Evolutionary conservation across 2,113 vertebrate genomes (phyloP), one percentile per base, ranked within the genome.

Genomic region (Seriola quinqueradiata): DNA sequence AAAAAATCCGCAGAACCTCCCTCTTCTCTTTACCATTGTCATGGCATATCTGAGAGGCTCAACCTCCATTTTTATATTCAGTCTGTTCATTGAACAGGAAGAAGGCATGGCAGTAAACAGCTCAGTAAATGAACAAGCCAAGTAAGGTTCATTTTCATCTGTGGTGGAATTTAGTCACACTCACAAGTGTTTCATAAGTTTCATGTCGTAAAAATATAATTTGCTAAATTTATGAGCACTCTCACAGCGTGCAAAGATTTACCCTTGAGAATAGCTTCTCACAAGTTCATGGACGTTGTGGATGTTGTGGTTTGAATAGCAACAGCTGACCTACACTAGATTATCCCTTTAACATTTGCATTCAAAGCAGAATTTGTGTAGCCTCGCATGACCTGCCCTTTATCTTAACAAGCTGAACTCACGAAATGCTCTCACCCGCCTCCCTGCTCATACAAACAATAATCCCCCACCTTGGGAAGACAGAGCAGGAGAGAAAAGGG

Each of bases 391-490:
- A 88, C 83, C 86, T 82, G 81, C 59, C 71, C 82, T 92, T 92
- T 89, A 84, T 91, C 84, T 90, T 80, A 90, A 91, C 88, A 88
- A 81, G 86, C 87, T 84, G 57, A 88, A 87, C 89, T 89, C 78
- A 55, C 82, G 81, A 90, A 89, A 84, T 25, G 69, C 61, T 82
- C 81, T 76, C 80, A 11, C 77, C 73, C 69, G 76, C 69, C 68
- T 70, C 65, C 28, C 46, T 66, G 68, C 79, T 83, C 87, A 38
- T 52, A 67, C 17, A 73, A 61, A 75, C 81, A 79, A 80, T 92
- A 94, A 94, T 95, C 93, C 87, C 14, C 84, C 44, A 84, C 90
- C 90, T 90, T 88, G 77, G 89, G 84, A 82, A 75, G 87, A 92
- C 83, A 69, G 85, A 52, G 48, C 17, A 8, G 48, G 38, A 83